Conservation (phyloP, 2,888 invertebrate species). For the Zhengitettix transpicula region DNA sequence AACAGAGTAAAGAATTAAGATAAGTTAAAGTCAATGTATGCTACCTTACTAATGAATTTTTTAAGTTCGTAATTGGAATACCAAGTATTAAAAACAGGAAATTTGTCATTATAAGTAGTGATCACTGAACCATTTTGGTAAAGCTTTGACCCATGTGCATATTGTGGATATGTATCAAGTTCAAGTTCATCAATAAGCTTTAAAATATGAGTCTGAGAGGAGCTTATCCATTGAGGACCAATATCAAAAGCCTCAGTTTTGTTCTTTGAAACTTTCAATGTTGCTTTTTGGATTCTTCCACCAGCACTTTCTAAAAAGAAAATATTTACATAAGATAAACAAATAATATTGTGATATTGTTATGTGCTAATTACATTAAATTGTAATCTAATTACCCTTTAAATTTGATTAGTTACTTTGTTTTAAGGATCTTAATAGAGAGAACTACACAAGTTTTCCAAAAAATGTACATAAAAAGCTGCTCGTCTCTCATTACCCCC, state of each 20-base stretch:
- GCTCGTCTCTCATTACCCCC: too few relatives aligned
- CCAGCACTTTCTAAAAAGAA: constrained; percentile 2
- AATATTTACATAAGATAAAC: not conserved
- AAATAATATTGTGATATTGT: too few relatives aligned
- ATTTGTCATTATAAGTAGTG: not conserved
- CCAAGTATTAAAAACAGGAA: not conserved
- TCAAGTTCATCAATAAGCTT: not conserved
- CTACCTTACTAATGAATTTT: not conserved
- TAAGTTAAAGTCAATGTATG: not conserved
- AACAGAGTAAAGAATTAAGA: not conserved
- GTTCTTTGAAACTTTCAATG: not conserved
- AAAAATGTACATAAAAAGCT: too few relatives aligned
- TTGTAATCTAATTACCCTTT: too few relatives aligned
- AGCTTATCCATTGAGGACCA: constrained; percentile 1
- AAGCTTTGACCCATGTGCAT: not conserved
- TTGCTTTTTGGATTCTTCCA: not conserved
- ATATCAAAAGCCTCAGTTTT: not conserved
- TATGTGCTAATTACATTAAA: too few relatives aligned
- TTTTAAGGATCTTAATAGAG: too few relatives aligned
- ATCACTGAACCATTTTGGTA: not conserved
- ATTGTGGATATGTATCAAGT: constrained; percentile 1
- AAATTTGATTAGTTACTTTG: too few relatives aligned
- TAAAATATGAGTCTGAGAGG: constrained; percentile 1
- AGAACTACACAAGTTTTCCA: too few relatives aligned
- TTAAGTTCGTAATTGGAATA: not conserved